A percentile compares a stretch with the other conserved stretches of the same genome.
phyloP scores from a whole-genome alignment of 2,888 invertebrate genomes.

The Lepidochitona cinerea region DNA sequence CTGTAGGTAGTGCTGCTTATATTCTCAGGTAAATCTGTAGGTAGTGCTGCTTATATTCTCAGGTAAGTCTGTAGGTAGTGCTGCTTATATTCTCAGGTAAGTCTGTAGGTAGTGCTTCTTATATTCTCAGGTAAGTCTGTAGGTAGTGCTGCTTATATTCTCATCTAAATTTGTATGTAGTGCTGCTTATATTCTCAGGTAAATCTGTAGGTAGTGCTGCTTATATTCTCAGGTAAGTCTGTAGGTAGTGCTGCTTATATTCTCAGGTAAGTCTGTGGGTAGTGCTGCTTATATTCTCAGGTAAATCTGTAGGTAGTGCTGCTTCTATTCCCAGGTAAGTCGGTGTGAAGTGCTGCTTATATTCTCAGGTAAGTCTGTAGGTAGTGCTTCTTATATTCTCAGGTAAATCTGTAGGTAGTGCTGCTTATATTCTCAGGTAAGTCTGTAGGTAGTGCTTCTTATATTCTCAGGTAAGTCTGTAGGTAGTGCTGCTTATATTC shows the following conservation, averaged over 20 bases:
- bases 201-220: too few relatives aligned
- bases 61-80: conserved; percentile 55
- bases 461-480: conserved; percentile 78
- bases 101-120: conserved; percentile 74
- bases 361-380: conserved; percentile 71
- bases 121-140: conserved; percentile 77
- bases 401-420: too few relatives aligned
- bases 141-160: conserved; percentile 76
- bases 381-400: too few relatives aligned
- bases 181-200: too few relatives aligned
- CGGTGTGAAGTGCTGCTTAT: conserved; percentile 77
- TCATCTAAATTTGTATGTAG: conserved; percentile 65
- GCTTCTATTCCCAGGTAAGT: conserved; percentile 77
- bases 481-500: conserved; percentile 76
- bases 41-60: conserved; percentile 76
- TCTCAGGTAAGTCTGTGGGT: conserved; percentile 66
- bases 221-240: conserved; percentile 78
- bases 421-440: too few relatives aligned
- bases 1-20: not conserved
- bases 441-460: too few relatives aligned
- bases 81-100: too few relatives aligned
- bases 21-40: conserved; percentile 78
- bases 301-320: conserved; percentile 76
- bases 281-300: conserved; percentile 73
- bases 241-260: conserved; percentile 77